Evolutionary conservation across 2,113 vertebrate genomes (phyloP), one percentile per base, ranked within the genome.

Genomic region (Hippopotamus amphibius): DNA sequence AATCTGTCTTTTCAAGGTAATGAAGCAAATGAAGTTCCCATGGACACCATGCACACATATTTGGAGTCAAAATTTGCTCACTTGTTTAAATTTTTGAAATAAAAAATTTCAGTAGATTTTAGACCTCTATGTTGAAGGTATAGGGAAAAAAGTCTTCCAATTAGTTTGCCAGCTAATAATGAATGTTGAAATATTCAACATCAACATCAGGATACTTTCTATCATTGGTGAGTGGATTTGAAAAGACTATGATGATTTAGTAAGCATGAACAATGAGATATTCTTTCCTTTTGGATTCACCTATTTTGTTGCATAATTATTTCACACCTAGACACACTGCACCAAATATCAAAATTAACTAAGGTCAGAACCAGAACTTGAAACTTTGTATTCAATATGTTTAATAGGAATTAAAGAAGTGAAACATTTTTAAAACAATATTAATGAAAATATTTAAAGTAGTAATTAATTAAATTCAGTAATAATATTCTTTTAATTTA

Each of bases 331-430:
- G 11, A 81, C 22, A 88, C 61, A 69, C 2, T 63, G 22, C 17
- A 92, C 24, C 28, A 91, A 91, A 84, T 46, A 88, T 65, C 69
- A 89, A 48, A 61, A 83, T 61, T 89, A 88, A 77, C 17, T 66
- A 15, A 86, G 50, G 15, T 81, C 24, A 72, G 48, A 80, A 91
- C 3, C 13, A 86, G 37, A 69, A 89, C 24, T 48, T 97, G 68
- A 63, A 89, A 89, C 8, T 37, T 28, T 76, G 7, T 22, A 43
- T 71, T 59, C 1, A 80, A 96, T 69, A 77, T 71, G 6, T 59
- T 94, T 88, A 92, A 50, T 1, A 16, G 43, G 6, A 90, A 88
- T 93, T 83, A 30, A 50, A 82, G 48, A 61, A 69, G 7, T 41
- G 2, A 41, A 24, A 1, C 6, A 82, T 53, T 93, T 72, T n/a